Conservation (phyloP, 2,797 vertebrate species). For the Allobates femoralis region DNA sequence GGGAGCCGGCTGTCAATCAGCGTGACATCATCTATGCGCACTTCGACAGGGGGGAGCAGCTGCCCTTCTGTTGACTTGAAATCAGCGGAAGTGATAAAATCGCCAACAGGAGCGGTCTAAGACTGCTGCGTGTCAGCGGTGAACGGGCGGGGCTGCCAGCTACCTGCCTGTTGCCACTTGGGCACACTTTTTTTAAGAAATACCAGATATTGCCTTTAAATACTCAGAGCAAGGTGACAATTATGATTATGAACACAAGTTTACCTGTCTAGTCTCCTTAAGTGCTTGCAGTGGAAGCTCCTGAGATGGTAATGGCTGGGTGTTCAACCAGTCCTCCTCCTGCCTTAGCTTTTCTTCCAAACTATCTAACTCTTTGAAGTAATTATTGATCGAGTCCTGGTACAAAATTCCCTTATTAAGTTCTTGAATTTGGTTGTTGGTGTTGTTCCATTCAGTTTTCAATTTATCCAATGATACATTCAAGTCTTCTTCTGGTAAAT, state of each 20-base stretch:
- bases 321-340: constrained; percentile 81
- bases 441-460: constrained; percentile 79
- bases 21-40: too few relatives aligned
- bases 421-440: constrained; percentile 78
- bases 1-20: too few relatives aligned
- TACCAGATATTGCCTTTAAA: too few relatives aligned
- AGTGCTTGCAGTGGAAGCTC: constrained; percentile 70
- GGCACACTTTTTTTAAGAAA: too few relatives aligned
- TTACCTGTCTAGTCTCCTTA: constrained; percentile 83
- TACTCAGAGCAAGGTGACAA: too few relatives aligned
- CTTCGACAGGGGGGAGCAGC: too few relatives aligned
- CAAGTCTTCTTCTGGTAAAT: constrained; percentile 71
- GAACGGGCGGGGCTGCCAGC: too few relatives aligned
- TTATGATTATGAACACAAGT: background rate
- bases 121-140: too few relatives aligned
- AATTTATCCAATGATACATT: constrained; percentile 74
- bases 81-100: too few relatives aligned
- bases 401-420: constrained; percentile 76
- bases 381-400: constrained; percentile 77
- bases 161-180: too few relatives aligned
- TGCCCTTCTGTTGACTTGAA: too few relatives aligned
- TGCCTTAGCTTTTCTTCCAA: constrained; percentile 77
- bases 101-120: too few relatives aligned
- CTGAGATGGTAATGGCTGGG: constrained; percentile 45
- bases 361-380: constrained; percentile 78